Evolutionary conservation across 2,888 invertebrate species (phyloP).

Genomic region (Hesperia comma): DNA sequence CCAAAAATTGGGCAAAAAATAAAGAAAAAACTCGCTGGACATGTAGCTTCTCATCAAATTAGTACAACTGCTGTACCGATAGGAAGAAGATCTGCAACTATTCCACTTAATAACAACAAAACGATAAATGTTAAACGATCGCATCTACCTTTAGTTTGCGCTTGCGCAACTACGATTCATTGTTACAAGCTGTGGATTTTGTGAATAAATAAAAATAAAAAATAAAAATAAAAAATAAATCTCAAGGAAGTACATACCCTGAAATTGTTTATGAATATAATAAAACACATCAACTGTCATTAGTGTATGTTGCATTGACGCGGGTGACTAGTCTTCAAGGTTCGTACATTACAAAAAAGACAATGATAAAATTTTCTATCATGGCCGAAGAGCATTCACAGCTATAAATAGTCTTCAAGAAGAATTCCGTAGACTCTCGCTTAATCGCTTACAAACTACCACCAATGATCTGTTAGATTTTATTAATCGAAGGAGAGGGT

Average conservation of each 20-base stretch:
- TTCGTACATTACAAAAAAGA: slow-evolving; percentile 6
- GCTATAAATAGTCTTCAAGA: background rate
- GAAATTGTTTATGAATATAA: slow-evolving; percentile 44
- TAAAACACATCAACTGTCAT: slow-evolving; percentile 33
- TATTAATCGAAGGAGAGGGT: background rate
- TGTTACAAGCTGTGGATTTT: no score
- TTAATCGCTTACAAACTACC: background rate
- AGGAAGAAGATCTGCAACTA: slow-evolving; percentile 3
- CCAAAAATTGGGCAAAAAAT: slow-evolving; percentile 26
- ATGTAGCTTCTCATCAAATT: background rate
- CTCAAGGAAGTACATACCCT: slow-evolving; percentile 44
- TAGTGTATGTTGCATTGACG: slow-evolving; percentile 32
- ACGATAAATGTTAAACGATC: slow-evolving; percentile 14
- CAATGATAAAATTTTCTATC: slow-evolving; percentile 32
- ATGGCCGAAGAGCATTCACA: slow-evolving; percentile 7
- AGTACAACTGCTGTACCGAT: background rate
- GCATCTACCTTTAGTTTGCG: slow-evolving; percentile 19
- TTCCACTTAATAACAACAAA: slow-evolving; percentile 9
- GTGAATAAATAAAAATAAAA: no score
- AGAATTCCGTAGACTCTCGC: background rate
- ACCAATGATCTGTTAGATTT: background rate
- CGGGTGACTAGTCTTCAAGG: slow-evolving; percentile 35
- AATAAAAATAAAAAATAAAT: no score
- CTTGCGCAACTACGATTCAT: slow-evolving; percentile 44
- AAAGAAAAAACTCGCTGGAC: slow-evolving; percentile 20